These are phyloP conservation scores for Podocnemis expansa DNA, from an alignment of 2,113 vertebrate genomes.

Conservation along the genomic window DNA sequence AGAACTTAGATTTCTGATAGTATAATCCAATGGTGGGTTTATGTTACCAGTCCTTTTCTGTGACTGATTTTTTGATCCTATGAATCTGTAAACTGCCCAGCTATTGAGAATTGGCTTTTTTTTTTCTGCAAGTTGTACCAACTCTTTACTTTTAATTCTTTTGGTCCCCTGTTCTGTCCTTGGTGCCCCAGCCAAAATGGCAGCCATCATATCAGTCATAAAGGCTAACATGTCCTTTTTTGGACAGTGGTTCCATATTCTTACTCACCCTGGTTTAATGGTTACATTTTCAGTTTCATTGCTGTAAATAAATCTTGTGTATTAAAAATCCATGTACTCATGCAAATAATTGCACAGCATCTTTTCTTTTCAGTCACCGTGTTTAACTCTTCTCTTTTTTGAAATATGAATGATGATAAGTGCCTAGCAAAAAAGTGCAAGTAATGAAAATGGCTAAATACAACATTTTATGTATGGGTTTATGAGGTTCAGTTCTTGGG, in stretches of 20 bases:
- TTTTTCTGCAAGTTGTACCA: rapidly evolving
- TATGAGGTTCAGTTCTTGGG: not conserved
- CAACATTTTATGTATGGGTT: not conserved
- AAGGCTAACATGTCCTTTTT: not conserved
- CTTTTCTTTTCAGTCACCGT: not conserved
- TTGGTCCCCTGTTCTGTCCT: rapidly evolving
- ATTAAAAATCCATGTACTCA: not conserved
- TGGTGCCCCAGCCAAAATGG: rapidly evolving
- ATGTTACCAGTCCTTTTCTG: not conserved
- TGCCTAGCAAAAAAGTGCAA: not conserved
- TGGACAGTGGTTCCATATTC: not conserved
- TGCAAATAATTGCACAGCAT: not conserved
- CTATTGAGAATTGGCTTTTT: not conserved
- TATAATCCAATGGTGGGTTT: not conserved
- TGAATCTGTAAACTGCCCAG: not conserved
- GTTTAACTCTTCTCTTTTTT: not conserved
- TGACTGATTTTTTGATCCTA: not conserved
- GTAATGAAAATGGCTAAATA: not conserved
- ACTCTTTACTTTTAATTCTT: rapidly evolving
- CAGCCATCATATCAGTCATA: not conserved
- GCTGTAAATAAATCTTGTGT: not conserved
- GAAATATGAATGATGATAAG: not conserved
- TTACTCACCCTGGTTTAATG: not conserved
- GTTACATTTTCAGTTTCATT: not conserved
- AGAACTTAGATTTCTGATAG: not conserved